Base-by-base conservation (phyloP, 2,888 invertebrate species). In the Megaustenia siamemsis region DNA sequence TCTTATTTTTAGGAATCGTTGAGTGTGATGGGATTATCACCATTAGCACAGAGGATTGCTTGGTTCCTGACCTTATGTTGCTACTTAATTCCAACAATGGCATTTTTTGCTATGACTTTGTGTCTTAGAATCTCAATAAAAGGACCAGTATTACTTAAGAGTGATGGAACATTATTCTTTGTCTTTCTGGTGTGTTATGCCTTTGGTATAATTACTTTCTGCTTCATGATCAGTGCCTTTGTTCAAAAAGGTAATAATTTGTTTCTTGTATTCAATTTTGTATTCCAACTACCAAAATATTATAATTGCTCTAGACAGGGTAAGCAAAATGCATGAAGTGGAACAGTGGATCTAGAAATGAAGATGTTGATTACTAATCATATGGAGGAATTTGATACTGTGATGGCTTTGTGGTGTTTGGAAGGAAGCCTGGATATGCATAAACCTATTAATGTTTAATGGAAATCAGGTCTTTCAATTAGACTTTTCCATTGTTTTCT, bases 21-120 rank as follows among this genome's bases (percentile, higher is more conserved):
- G 97, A 97, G 97, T 95, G 97, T 97, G 94, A 97, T 97, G 96
- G 98, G 98, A 2, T 94, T 98, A 35, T 95, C 96, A 40, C 96
- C 96, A 60, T 96, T 96, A 96, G 94, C 97, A 88, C 96, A 97
- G 90, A 97, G 97, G 97, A 93, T 95, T 0, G 97, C 97, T 1
- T 97, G 97, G 97, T 97, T 97, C 93, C 94, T 96, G 49, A 97
- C 97, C 91, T 96, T 96, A 75, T 96, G 97, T 88, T 89, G 96
- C 10, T 96, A 96, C 91, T 95, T 97, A 84, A 89, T 96, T 0
- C 91, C 96, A 43, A 95, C 96, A 0, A 94, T 96, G 1, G 89
- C 95, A 10, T 84, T 95, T n/a, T 94, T 94, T 87, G 93, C 94
- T 0, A 43, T 94, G 35, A 87, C 94, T 24, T 90, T 94, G 8